phyloP scores from a whole-genome alignment of 2,113 vertebrate species.

The Chaetodon auriga region DNA sequence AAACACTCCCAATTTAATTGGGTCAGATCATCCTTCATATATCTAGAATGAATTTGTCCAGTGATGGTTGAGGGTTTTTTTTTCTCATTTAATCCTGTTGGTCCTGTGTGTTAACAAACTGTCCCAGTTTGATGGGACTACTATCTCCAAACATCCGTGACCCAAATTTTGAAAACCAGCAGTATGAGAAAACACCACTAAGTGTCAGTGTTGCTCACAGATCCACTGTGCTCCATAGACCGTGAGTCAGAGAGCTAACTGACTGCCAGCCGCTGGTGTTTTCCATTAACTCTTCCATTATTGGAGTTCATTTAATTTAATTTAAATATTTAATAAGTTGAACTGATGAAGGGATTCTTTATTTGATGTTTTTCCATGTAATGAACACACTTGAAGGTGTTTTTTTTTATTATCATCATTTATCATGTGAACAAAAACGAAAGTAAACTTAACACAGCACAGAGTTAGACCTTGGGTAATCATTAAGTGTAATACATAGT shows the following conservation, averaged over 20 bases:
- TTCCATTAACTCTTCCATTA: background rate
- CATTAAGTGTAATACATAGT: background rate
- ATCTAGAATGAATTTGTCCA: background rate
- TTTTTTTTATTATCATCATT: too few species aligned
- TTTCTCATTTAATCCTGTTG: slow-evolving; percentile 20
- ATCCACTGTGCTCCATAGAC: background rate
- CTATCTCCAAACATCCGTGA: slow-evolving; percentile 32
- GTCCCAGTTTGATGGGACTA: slow-evolving; percentile 18
- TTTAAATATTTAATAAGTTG: background rate
- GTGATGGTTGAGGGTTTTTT: background rate
- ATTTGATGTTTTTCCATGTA: background rate
- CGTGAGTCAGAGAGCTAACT: background rate
- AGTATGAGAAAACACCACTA: slow-evolving; percentile 46
- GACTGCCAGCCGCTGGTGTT: background rate
- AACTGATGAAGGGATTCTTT: background rate
- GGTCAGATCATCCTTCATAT: slow-evolving; percentile 31
- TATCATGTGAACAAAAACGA: background rate
- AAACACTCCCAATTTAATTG: slow-evolving; percentile 35
- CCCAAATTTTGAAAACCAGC: slow-evolving; percentile 20
- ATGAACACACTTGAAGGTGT: background rate
- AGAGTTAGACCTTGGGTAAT: background rate
- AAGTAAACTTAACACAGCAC: background rate
- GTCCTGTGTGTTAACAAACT: slow-evolving; percentile 22
- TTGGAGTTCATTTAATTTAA: background rate
- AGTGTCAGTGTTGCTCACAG: slow-evolving; percentile 55